Percentiles rank a stretch among this genome's conserved stretches.
These are phyloP conservation scores for Heliconius hortense DNA, from an alignment of 2,888 invertebrate genomes.

Conservation along the genomic window DNA sequence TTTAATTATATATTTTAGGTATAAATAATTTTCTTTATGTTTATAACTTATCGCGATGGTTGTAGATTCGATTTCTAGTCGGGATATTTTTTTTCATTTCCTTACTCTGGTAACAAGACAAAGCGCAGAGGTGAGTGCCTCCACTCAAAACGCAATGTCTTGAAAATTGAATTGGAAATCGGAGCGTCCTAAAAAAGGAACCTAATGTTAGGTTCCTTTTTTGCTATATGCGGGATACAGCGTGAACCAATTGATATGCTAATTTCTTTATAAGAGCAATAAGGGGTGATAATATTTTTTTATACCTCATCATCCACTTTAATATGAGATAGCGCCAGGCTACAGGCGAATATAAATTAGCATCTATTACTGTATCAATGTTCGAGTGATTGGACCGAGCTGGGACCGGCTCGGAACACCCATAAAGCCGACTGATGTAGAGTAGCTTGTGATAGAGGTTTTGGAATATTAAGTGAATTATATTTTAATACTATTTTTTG, in stretches of 20 bases:
- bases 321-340: conserved; percentile 32
- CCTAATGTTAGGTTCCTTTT: no score
- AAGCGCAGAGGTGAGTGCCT: no score
- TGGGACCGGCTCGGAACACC: conserved; percentile 39
- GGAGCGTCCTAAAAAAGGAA: no score
- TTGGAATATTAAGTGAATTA: background rate
- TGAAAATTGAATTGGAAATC: no score
- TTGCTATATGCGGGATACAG: no score
- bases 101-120: no score
- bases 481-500: background rate
- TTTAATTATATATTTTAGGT: background rate
- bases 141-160: no score
- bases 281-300: background rate
- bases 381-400: conserved; percentile 29
- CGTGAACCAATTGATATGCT: no score
- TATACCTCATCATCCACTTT: background rate
- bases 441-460: conserved; percentile 7
- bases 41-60: background rate
- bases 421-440: conserved; percentile 26
- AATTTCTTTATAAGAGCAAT: background rate
- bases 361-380: conserved; percentile 33
- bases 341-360: conserved; percentile 26
- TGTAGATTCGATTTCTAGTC: no score
- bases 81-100: no score
- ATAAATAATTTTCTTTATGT: background rate